Percentiles rank a stretch among this genome's conserved stretches.
phyloP scores from a whole-genome alignment of 2,797 vertebrate genomes.

The Acanthopagrus latus region DNA sequence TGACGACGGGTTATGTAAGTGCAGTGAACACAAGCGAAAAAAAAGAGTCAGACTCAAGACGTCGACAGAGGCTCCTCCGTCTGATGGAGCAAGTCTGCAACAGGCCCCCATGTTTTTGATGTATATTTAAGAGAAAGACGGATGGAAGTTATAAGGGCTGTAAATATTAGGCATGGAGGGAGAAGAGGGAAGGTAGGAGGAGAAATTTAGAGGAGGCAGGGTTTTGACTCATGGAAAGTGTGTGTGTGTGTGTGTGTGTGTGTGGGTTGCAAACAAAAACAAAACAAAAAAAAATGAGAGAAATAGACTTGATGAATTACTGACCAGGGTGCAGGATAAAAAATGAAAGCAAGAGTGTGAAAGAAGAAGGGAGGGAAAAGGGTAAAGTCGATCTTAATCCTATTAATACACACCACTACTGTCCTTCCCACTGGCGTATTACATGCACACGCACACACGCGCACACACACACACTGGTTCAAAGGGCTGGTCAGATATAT shows the following conservation, averaged over 20 bases:
- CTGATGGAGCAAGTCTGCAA: conserved; percentile 43
- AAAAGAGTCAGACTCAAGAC: conserved; percentile 51
- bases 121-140: conserved; percentile 19
- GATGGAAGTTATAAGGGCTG: conserved; percentile 18
- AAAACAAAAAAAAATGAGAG: background rate
- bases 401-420: conserved; percentile 71
- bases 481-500: conserved; percentile 15
- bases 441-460: conserved; percentile 40
- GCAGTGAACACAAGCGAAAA: conserved; percentile 49
- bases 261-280: too few relatives aligned
- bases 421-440: conserved; percentile 57
- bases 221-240: conserved; percentile 2
- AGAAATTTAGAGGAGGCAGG: background rate
- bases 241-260: too few relatives aligned
- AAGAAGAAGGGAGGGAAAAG: conserved; percentile 42
- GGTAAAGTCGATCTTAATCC: conserved; percentile 77
- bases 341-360: conserved; percentile 25
- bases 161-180: background rate
- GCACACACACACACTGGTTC: conserved; percentile 17
- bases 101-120: conserved; percentile 50
- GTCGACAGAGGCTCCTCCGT: conserved; percentile 50
- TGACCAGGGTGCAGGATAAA: background rate
- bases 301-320: background rate
- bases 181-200: background rate
- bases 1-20: conserved; percentile 66